phyloP scores from a whole-genome alignment of 2,888 invertebrate genomes.

The Acanthopleura granulata region DNA sequence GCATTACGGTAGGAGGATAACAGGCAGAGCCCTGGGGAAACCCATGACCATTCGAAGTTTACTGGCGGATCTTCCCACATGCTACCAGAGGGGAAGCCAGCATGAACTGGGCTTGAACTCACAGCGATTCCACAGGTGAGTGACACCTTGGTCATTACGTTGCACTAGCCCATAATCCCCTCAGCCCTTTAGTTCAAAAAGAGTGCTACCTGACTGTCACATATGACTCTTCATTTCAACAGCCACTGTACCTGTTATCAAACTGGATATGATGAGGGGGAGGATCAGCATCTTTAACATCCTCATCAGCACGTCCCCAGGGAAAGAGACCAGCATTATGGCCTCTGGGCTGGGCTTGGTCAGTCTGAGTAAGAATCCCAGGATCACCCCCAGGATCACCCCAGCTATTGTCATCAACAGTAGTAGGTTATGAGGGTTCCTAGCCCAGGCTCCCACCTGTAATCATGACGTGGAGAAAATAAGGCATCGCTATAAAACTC shows the following conservation, averaged over 20 bases:
- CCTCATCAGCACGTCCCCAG: slow-evolving; percentile 79
- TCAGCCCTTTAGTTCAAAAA: too few species aligned
- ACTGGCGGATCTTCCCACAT: too few species aligned
- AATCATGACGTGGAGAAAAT: neutral
- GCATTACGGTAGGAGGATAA: too few species aligned
- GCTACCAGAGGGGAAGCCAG: too few species aligned
- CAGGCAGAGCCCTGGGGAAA: too few species aligned
- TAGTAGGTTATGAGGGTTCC: slow-evolving; percentile 71
- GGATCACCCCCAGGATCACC: slow-evolving; percentile 75
- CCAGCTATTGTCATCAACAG: slow-evolving; percentile 75
- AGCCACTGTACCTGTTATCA: slow-evolving; percentile 73
- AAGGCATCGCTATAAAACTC: too few species aligned
- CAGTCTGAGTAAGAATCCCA: slow-evolving; percentile 74
- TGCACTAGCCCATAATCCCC: too few species aligned
- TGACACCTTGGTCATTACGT: too few species aligned
- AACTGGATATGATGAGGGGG: slow-evolving; percentile 77
- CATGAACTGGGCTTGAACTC: too few species aligned
- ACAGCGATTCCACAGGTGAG: too few species aligned
- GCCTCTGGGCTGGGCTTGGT: slow-evolving; percentile 71
- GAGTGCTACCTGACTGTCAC: too few species aligned
- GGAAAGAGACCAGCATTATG: slow-evolving; percentile 76
- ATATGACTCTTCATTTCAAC: neutral
- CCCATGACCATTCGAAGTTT: too few species aligned
- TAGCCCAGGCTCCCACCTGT: slow-evolving; percentile 39
- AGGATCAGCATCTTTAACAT: slow-evolving; percentile 80